Evolutionary conservation across 2,113 vertebrate genomes (phyloP).

Genomic region (Herpailurus yagouaroundi): DNA sequence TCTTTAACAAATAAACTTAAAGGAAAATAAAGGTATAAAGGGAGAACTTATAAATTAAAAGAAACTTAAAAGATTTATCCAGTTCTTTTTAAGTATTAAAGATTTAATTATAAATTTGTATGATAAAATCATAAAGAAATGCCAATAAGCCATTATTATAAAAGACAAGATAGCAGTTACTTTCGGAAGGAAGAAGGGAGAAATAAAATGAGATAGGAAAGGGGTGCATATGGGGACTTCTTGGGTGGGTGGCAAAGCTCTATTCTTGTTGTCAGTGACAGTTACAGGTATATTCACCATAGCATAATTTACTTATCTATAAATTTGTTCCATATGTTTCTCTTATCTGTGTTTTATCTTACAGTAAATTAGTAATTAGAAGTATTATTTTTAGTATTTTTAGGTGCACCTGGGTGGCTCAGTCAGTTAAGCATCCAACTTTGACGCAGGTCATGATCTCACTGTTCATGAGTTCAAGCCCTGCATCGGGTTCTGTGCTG

Average conservation of each 20-base stretch:
- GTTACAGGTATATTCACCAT: neutral
- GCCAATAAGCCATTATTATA: neutral
- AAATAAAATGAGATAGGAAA: neutral
- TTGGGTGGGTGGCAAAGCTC: neutral
- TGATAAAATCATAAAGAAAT: neutral
- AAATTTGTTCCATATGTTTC: neutral
- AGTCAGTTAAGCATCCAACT: too few species aligned
- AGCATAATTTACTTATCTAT: neutral
- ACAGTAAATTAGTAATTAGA: neutral
- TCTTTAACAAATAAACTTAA: constrained; percentile 20
- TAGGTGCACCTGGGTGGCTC: too few species aligned
- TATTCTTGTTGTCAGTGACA: neutral
- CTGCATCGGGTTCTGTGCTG: too few species aligned
- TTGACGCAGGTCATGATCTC: too few species aligned
- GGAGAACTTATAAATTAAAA: neutral
- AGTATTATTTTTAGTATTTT: neutral
- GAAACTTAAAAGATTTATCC: neutral
- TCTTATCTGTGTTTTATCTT: neutral
- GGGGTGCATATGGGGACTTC: neutral
- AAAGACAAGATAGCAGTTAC: neutral
- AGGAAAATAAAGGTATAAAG: neutral
- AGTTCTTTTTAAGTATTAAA: neutral
- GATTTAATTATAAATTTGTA: neutral
- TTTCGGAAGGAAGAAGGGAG: neutral
- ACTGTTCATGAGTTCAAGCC: too few species aligned